Conservation (phyloP, 2,113 vertebrate genomes). For the Muscicapa adusta region DNA sequence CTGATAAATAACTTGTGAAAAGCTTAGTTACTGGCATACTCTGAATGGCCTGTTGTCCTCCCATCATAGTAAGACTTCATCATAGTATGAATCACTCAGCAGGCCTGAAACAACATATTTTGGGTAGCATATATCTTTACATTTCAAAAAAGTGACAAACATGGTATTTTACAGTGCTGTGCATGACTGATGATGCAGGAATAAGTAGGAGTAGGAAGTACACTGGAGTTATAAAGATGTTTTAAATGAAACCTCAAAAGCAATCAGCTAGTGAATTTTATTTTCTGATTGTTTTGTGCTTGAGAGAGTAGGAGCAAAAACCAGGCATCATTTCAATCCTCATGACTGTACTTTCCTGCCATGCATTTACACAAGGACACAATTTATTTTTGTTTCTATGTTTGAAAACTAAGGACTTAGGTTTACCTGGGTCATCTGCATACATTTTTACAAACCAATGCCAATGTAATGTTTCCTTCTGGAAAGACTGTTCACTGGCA, state of each 20-base stretch:
- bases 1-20: not conserved
- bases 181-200: not conserved
- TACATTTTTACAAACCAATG: not conserved
- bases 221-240: not conserved
- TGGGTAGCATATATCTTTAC: not conserved
- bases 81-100: not conserved
- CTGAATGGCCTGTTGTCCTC: not conserved
- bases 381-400: not conserved
- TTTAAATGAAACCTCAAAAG: not conserved
- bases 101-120: not conserved
- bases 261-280: not conserved
- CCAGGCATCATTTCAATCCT: not conserved
- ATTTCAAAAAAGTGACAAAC: not conserved
- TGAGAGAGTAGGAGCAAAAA: not conserved
- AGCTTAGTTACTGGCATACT: not conserved
- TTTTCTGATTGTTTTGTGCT: not conserved
- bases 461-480: not conserved
- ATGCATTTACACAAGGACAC: not conserved
- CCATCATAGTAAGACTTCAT: not conserved
- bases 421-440: not conserved
- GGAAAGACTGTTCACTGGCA: not conserved
- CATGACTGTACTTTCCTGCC: not conserved
- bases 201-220: not conserved
- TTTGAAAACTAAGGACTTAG: not conserved
- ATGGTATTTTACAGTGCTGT: not conserved